Evolutionary conservation across 2,113 vertebrate species (phyloP).

Genomic region (Sitta europaea): DNA sequence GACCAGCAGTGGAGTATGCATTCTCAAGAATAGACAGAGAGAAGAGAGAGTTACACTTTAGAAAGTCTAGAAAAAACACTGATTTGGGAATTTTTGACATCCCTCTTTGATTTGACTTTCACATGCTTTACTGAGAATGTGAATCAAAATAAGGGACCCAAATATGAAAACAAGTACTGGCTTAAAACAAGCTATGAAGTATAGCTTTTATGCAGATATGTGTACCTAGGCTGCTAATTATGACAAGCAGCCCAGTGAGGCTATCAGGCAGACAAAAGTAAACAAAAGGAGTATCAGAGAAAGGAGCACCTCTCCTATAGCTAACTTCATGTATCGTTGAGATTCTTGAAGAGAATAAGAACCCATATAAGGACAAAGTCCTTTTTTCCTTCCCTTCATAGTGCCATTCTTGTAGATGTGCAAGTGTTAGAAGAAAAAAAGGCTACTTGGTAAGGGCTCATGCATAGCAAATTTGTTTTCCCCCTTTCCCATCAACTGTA

Average conservation of each 20-base stretch:
- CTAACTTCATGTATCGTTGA: not conserved
- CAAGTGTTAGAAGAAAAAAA: slow-evolving; percentile 5
- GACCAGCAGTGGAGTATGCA: fast-evolving
- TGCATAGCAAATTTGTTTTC: slow-evolving; percentile 52
- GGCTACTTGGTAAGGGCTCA: slow-evolving; percentile 43
- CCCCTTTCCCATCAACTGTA: slow-evolving; percentile 55
- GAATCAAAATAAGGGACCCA: not conserved
- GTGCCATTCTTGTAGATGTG: not conserved
- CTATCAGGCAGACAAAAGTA: not conserved
- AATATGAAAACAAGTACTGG: not conserved
- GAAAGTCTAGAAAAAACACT: not conserved
- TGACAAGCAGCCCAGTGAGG: not conserved
- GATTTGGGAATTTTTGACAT: not conserved
- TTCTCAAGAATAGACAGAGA: not conserved
- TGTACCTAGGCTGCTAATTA: not conserved
- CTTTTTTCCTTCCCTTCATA: not conserved
- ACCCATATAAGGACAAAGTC: not conserved
- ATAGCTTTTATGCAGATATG: not conserved
- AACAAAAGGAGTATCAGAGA: slow-evolving; percentile 12
- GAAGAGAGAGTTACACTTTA: not conserved
- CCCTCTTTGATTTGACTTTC: not conserved
- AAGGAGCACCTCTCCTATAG: not conserved
- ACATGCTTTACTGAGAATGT: not conserved
- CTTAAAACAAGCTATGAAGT: not conserved
- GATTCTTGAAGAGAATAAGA: not conserved